These are phyloP conservation scores for cattle (Bos taurus) DNA, from an alignment of 2,113 vertebrate species.

Conservation along the genomic window ARS-UCD2.0 NC_037350.1:27041501-27042000, in stretches of 20 bases:
- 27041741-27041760: background rate
- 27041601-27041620: background rate
- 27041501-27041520: background rate
- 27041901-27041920: background rate
- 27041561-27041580: background rate
- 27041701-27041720: rapidly evolving
- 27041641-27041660: background rate
- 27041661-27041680: background rate
- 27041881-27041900: rapidly evolving
- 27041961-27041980: background rate
- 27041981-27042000: background rate
- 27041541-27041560: background rate
- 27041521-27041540: rapidly evolving
- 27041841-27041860: background rate
- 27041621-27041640: background rate
- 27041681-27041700: background rate
- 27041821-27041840: background rate
- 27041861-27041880: background rate
- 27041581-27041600: background rate
- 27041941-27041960: rapidly evolving
- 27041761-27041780: background rate
- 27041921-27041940: background rate
- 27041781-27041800: background rate
- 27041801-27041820: rapidly evolving
- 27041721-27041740: background rate